Evolutionary conservation across 2,113 vertebrate species (phyloP).

Genomic region (Pheucticus melanocephalus): DNA sequence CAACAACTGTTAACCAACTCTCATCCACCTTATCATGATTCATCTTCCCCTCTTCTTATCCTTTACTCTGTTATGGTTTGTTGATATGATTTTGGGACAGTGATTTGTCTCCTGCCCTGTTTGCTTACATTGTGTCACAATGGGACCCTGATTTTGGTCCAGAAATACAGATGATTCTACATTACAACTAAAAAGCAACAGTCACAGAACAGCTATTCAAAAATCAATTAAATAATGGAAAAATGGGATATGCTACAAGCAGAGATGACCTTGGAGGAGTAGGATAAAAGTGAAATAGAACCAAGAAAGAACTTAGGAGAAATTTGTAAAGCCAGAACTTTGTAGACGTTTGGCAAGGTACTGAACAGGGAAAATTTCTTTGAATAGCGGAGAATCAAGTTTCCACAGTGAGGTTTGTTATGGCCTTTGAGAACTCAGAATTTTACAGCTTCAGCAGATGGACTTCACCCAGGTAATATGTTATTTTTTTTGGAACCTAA

Average conservation of each 20-base stretch:
- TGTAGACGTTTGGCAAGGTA: slow-evolving; percentile 33
- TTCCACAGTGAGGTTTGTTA: slow-evolving; percentile 61
- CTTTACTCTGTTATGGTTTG: background rate
- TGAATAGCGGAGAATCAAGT: slow-evolving; percentile 45
- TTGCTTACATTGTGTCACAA: background rate
- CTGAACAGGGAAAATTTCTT: slow-evolving; percentile 48
- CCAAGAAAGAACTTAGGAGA: background rate
- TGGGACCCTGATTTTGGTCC: background rate
- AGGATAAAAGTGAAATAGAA: background rate
- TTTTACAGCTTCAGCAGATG: slow-evolving; percentile 68
- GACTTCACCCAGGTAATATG: slow-evolving; percentile 63
- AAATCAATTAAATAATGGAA: background rate
- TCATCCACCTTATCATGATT: background rate
- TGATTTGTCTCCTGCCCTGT: background rate
- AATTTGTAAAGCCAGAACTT: slow-evolving; percentile 14
- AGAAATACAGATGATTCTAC: background rate
- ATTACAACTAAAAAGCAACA: background rate
- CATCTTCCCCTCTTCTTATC: background rate
- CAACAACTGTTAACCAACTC: background rate
- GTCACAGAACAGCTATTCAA: background rate
- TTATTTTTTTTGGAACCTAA: slow-evolving; percentile 53
- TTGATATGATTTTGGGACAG: background rate
- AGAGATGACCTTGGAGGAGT: background rate
- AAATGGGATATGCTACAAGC: background rate
- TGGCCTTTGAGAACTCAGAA: slow-evolving; percentile 40